A percentile compares a stretch with the other conserved stretches of the same genome.
These are phyloP conservation scores for Neodiprion pinetum DNA, from an alignment of 1,140 invertebrate species.

Conservation along the genomic window DNA sequence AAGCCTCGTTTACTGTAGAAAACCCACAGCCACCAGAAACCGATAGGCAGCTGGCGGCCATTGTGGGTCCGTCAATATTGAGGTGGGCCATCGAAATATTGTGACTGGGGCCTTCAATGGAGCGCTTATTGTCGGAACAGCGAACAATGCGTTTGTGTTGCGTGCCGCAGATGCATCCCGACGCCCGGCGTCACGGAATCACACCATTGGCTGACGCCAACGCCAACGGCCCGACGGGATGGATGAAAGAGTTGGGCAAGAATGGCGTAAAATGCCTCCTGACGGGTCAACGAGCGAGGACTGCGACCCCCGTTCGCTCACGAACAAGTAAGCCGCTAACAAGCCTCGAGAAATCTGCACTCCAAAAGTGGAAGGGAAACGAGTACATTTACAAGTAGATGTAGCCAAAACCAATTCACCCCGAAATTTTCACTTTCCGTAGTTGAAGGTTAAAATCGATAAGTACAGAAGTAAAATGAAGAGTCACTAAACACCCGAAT, in stretches of 20 bases:
- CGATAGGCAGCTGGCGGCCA: not conserved
- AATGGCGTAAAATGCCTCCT: conserved; percentile 7
- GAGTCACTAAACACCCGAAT: too few relatives aligned
- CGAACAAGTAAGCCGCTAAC: not conserved
- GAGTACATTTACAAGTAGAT: too few relatives aligned
- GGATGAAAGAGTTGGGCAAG: not conserved
- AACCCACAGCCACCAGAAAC: too few relatives aligned
- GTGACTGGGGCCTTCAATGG: not conserved
- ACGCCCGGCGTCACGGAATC: not conserved
- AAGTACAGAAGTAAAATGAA: too few relatives aligned
- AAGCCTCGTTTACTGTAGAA: too few relatives aligned
- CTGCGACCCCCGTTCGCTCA: not conserved
- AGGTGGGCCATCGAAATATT: conserved; percentile 2
- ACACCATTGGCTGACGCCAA: not conserved
- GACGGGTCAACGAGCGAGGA: not conserved
- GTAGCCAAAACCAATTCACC: too few relatives aligned
- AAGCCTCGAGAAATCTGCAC: too few relatives aligned
- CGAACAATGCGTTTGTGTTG: not conserved
- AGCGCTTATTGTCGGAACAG: not conserved
- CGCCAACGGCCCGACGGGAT: not conserved
- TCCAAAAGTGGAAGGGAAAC: too few relatives aligned
- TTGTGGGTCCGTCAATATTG: not conserved
- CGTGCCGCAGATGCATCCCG: conserved; percentile 2
- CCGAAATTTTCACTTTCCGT: too few relatives aligned
- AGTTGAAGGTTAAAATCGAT: too few relatives aligned